Conservation (phyloP, 2,797 vertebrate genomes). For the Aphelocoma californica region DNA sequence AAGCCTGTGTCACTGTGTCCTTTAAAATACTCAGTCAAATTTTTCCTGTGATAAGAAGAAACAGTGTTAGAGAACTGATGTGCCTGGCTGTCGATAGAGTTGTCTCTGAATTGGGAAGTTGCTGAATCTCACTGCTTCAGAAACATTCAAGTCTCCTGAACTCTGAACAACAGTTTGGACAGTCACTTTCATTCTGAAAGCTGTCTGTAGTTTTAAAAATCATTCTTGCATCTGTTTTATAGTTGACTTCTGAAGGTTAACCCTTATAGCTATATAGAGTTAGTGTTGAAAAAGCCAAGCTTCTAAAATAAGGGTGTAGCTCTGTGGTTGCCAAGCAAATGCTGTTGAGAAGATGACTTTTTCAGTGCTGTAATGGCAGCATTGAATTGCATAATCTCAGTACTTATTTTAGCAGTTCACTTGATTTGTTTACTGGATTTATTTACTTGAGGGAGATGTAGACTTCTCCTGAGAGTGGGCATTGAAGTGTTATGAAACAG, state of each 20-base stretch:
- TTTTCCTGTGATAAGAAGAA: background rate
- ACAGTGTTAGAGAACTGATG: background rate
- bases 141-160: background rate
- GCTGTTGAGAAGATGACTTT: fast-evolving
- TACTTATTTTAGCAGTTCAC: background rate
- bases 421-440: background rate
- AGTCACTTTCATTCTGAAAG: background rate
- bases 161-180: background rate
- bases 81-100: background rate
- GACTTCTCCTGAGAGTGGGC: background rate
- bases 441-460: background rate
- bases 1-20: background rate
- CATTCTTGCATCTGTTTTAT: background rate
- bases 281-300: background rate
- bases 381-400: background rate
- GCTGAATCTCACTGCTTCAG: background rate
- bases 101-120: background rate
- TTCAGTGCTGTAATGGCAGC: background rate
- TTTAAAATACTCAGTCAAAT: background rate
- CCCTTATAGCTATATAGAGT: background rate
- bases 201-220: background rate
- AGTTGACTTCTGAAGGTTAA: background rate
- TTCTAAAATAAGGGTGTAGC: background rate
- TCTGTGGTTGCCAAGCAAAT: background rate
- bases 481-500: background rate